Percentiles rank a stretch among this genome's conserved stretches.
Evolutionary conservation across 2,797 vertebrate species (phyloP).

Genomic region (Poecile montanus): DNA sequence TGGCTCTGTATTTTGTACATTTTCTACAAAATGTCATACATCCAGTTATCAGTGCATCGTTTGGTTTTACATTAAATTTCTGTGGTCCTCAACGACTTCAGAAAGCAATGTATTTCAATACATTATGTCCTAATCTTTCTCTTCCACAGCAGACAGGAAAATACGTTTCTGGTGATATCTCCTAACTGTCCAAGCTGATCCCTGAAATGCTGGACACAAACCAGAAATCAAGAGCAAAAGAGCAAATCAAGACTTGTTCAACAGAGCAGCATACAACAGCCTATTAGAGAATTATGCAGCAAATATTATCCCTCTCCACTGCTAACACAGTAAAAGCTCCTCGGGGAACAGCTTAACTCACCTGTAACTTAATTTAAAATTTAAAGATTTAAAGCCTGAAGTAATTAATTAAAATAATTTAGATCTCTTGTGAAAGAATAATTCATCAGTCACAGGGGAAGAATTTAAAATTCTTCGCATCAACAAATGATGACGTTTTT

Average conservation of each 20-base stretch:
- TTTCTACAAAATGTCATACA: neutral
- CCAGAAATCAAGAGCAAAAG: conserved; percentile 23
- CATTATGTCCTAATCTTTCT: neutral
- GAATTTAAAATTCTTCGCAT: neutral
- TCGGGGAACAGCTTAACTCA: conserved; percentile 54
- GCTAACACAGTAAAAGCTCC: conserved; percentile 38
- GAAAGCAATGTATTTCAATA: neutral
- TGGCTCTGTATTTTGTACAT: neutral
- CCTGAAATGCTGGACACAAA: neutral
- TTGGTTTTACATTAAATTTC: neutral
- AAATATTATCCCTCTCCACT: conserved; percentile 16
- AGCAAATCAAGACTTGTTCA: neutral
- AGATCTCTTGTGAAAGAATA: conserved; percentile 29
- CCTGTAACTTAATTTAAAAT: conserved; percentile 65
- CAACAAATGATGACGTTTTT: neutral
- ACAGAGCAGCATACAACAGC: neutral
- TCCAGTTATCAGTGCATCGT: neutral
- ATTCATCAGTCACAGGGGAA: conserved; percentile 30
- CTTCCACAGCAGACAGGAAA: neutral
- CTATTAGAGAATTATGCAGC: conserved; percentile 27
- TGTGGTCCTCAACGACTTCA: neutral
- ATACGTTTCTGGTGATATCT: neutral
- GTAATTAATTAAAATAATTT: conserved; percentile 58
- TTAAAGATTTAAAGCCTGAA: conserved; percentile 33
- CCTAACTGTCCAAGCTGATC: neutral